A percentile compares a stretch with the other conserved stretches of the same genome.
Conservation (phyloP, 2,113 vertebrate species). For the Cololabis saira region DNA sequence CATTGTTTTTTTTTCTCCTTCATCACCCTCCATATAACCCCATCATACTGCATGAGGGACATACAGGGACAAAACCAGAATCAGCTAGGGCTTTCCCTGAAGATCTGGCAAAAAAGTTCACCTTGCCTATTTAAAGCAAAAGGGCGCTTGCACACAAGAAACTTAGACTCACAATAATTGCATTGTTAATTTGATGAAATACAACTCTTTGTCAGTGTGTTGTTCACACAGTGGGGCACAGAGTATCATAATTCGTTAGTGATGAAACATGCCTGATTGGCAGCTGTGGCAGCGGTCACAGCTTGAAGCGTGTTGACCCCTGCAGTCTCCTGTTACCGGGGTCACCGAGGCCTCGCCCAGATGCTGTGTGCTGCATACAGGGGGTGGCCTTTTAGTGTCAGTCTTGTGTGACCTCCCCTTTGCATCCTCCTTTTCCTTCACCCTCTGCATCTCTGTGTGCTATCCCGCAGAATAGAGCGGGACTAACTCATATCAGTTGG, state of each 20-base stretch:
- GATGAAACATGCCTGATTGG: slow-evolving; percentile 65
- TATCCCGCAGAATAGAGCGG: slow-evolving; percentile 20
- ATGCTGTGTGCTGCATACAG: slow-evolving; percentile 50
- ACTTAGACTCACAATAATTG: slow-evolving; percentile 19
- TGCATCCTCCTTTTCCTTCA: slow-evolving; percentile 24
- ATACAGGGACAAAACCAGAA: slow-evolving; percentile 44
- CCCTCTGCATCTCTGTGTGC: slow-evolving; percentile 29
- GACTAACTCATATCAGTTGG: slow-evolving; percentile 26
- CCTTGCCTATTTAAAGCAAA: not conserved
- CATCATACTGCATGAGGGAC: slow-evolving; percentile 27
- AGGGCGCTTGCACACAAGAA: slow-evolving; percentile 1
- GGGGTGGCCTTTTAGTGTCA: slow-evolving; percentile 59
- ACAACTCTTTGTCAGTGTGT: slow-evolving; percentile 27
- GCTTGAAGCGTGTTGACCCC: slow-evolving; percentile 62
- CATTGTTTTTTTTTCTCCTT: slow-evolving; percentile 56
- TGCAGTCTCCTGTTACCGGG: slow-evolving; percentile 55
- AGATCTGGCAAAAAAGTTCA: not conserved
- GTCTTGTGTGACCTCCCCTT: slow-evolving; percentile 54
- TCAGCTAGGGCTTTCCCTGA: not conserved
- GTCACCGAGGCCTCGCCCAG: slow-evolving; percentile 53
- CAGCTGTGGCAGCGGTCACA: slow-evolving; percentile 65
- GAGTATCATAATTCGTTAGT: slow-evolving; percentile 47
- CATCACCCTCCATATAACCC: slow-evolving; percentile 27
- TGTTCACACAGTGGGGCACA: slow-evolving; percentile 20
- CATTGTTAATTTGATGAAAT: slow-evolving; percentile 32